These are phyloP conservation scores for Anastrepha obliqua DNA, from an alignment of 1,140 invertebrate genomes.

Conservation along the genomic window DNA sequence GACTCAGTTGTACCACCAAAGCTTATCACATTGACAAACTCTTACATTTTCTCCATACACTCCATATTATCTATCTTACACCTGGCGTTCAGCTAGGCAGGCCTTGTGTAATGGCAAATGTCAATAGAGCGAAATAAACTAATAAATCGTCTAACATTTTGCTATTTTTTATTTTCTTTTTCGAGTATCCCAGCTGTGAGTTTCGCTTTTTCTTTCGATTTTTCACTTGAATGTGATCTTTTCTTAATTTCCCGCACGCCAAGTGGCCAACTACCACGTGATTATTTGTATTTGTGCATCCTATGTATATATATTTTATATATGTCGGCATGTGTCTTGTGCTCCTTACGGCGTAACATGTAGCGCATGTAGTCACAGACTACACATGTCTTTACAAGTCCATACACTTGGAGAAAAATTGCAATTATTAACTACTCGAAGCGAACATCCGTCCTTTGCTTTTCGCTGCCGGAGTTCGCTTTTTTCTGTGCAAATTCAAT, in stretches of 20 bases:
- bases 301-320: no score
- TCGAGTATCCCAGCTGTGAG: not conserved
- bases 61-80: no score
- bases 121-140: conserved; percentile 18
- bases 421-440: no score
- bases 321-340: not conserved
- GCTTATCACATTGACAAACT: no score
- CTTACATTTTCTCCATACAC: no score
- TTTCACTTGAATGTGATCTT: not conserved
- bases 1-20: no score
- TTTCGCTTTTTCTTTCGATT: not conserved
- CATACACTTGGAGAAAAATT: no score
- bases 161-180: not conserved
- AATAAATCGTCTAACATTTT: conserved; percentile 25
- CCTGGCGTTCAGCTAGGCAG: no score
- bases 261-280: not conserved
- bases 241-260: not conserved
- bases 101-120: not conserved
- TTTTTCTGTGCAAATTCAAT: no score
- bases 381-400: no score
- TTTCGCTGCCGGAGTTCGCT: no score
- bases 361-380: not conserved
- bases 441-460: no score
- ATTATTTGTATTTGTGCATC: not conserved
- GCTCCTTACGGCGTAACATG: not conserved